Conservation (phyloP, 2,888 invertebrate species). For the Atrina japonica region DNA sequence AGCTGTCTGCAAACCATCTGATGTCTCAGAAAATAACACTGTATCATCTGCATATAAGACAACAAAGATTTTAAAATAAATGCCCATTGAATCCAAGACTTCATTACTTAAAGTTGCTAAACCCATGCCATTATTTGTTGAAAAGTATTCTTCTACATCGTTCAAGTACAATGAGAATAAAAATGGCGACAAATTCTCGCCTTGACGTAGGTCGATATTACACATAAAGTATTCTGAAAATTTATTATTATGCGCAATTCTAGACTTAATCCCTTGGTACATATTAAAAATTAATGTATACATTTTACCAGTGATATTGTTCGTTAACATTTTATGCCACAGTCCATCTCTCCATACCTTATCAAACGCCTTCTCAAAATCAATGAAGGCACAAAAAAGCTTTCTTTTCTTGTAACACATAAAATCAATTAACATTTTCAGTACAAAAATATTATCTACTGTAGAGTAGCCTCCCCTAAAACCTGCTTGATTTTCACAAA, state of each 20-base stretch:
- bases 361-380: not conserved
- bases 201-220: not conserved
- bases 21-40: too few relatives aligned
- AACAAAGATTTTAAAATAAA: too few relatives aligned
- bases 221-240: not conserved
- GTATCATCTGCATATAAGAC: too few relatives aligned
- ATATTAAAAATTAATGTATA: not conserved
- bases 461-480: not conserved
- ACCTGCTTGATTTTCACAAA: constrained; percentile 1
- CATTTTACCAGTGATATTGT: not conserved
- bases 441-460: not conserved
- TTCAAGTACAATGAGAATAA: constrained; percentile 5
- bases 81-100: too few relatives aligned
- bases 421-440: too few relatives aligned
- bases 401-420: too few relatives aligned
- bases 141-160: not conserved
- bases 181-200: constrained; percentile 1
- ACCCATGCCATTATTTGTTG: too few relatives aligned
- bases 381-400: too few relatives aligned
- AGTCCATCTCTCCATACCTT: not conserved
- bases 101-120: too few relatives aligned
- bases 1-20: too few relatives aligned
- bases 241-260: not conserved
- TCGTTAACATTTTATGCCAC: not conserved
- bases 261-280: not conserved